Evolutionary conservation across 2,797 vertebrate species (phyloP).

Genomic region (Epinephelus awoara): DNA sequence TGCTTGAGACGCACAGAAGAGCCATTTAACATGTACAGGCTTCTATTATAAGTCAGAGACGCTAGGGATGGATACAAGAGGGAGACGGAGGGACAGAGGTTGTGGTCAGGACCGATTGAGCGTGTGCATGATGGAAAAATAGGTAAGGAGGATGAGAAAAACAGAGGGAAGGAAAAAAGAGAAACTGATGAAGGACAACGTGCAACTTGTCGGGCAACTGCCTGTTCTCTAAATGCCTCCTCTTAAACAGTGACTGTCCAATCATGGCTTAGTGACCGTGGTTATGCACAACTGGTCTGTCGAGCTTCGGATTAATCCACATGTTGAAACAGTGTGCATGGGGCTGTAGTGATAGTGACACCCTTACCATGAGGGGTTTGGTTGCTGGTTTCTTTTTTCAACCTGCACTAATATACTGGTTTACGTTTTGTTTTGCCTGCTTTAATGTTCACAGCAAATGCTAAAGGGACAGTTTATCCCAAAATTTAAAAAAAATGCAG

Average conservation of each 20-base stretch:
- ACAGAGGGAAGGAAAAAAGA: not conserved
- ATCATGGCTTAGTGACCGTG: slow-evolving; percentile 23
- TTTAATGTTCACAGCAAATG: not conserved
- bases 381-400: not conserved
- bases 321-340: not conserved
- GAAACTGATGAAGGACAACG: slow-evolving; percentile 3
- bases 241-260: not conserved
- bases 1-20: slow-evolving; percentile 47
- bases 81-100: slow-evolving; percentile 21
- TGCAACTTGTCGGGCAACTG: not conserved
- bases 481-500: too few relatives aligned
- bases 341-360: not conserved
- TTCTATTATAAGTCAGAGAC: slow-evolving; percentile 60
- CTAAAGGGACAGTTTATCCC: not conserved
- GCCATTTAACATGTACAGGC: slow-evolving; percentile 67
- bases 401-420: too few relatives aligned
- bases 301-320: slow-evolving; percentile 8
- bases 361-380: not conserved
- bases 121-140: not conserved
- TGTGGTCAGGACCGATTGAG: slow-evolving; percentile 10
- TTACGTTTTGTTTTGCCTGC: too few relatives aligned
- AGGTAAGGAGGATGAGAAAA: not conserved
- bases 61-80: slow-evolving; percentile 32
- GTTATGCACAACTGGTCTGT: not conserved
- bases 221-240: not conserved